Base-by-base conservation (phyloP, 2,797 vertebrate species). In the Distichodus sexfasciatus region DNA sequence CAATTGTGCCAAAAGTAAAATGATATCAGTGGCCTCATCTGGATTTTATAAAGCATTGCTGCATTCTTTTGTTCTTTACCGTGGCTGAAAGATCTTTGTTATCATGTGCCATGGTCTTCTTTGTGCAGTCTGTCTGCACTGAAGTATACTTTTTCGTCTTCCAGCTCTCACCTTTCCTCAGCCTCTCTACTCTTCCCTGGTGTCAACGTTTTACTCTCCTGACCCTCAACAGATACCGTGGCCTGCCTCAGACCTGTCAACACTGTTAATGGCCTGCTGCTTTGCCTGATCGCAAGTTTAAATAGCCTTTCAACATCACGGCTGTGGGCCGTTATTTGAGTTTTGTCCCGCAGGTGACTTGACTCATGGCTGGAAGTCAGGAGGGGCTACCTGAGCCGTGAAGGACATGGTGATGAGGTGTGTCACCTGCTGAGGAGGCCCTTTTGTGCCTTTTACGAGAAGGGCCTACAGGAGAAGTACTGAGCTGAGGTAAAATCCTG, bases 331-430 rank as follows among this genome's bases (percentile, higher is more conserved):
- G 50, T 14, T n/a, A 26, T 46, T 54, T 31, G 29, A 66, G 46
- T 70, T 72, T 3, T 61, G 66, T 66, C 47, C 73, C 19, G 54
- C 53, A 47, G 66, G 71, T 48, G 54, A 61, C 47, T 50, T 29
- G n/a, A 60, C 40, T 54, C 55, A 14, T 11, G 29, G 38, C 29
- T 12, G 19, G 41, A 71, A 53, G 50, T 62, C 48, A 61, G 31
- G 28, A 66, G 54, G 26, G 40, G 41, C 61, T 44, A 57, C 61
- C 43, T 69, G 72, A 38, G 38, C 54, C 50, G 58, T 59, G 72
- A 60, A 60, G 14, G 72, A 64, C 38, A 23, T 59, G 59, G 28
- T 24, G 66, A 59, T 69, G 66, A 69, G 46, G 36, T 59, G 31
- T 17, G 57, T 68, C 54, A 55, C 31, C 50, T 54, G 50, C 50